These are phyloP conservation scores for Montipora efflorescens DNA, from an alignment of 64 coral and sea anemone species.

Conservation along the genomic window DNA sequence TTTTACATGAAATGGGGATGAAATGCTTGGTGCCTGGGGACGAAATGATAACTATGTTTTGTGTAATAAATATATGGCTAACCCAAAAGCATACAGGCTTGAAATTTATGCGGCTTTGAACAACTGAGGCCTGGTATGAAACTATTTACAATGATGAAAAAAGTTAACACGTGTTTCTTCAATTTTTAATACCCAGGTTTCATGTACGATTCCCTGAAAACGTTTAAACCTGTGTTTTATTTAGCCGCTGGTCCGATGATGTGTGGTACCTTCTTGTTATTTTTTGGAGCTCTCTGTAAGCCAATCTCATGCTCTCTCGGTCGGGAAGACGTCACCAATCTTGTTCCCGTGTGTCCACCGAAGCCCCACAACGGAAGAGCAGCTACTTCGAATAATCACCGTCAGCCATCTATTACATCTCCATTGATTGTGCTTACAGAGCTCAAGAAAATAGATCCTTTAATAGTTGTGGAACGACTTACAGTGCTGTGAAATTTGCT, in stretches of 20 bases:
- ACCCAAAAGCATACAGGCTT: too few species aligned
- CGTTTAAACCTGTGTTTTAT: conserved; percentile 88
- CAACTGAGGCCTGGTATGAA: too few species aligned
- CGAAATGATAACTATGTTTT: too few species aligned
- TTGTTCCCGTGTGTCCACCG: neutral
- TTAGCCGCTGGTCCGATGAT: conserved; percentile 88
- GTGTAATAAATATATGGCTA: too few species aligned
- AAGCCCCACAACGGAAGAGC: conserved; percentile 2
- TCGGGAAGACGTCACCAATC: neutral
- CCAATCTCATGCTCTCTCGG: neutral
- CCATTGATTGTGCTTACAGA: conserved; percentile 4
- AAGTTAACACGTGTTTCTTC: neutral
- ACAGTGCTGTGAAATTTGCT: conserved; percentile 1
- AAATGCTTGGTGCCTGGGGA: too few species aligned
- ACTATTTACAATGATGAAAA: too few species aligned
- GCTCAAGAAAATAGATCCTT: neutral
- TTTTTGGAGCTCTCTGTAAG: conserved; percentile 20
- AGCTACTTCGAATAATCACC: neutral
- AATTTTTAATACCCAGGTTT: conserved; percentile 26
- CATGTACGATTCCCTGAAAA: conserved; percentile 71
- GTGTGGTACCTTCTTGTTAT: conserved; percentile 60
- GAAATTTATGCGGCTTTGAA: too few species aligned
- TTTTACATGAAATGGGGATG: too few species aligned
- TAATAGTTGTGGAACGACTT: conserved; percentile 21
- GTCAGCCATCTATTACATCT: neutral